Conservation (phyloP, 2,888 invertebrate genomes). For the Polydesmus complanatus region DNA sequence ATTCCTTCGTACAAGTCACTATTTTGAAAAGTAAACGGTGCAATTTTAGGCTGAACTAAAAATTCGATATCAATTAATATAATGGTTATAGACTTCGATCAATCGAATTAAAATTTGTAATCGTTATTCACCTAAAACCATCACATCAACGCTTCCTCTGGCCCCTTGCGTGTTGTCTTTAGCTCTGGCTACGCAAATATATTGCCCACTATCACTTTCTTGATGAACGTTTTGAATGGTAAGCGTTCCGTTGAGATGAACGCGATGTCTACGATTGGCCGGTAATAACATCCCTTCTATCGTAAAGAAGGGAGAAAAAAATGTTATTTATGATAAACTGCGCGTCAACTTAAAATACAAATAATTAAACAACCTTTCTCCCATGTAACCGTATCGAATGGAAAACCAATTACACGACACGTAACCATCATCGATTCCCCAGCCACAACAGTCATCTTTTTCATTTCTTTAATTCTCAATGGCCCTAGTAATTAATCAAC, state of each 20-base stretch:
- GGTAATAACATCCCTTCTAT: conserved; percentile 70
- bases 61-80: too few relatives aligned
- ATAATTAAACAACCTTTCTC: conserved; percentile 26
- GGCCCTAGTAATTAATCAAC: conserved; percentile 2
- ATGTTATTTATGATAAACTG: too few relatives aligned
- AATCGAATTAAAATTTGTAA: too few relatives aligned
- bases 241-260: conserved; percentile 81
- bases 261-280: conserved; percentile 86
- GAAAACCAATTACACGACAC: conserved; percentile 33
- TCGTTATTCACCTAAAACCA: conserved; percentile 68
- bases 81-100: too few relatives aligned
- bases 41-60: conserved; percentile 58
- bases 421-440: conserved; percentile 27
- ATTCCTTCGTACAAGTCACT: conserved; percentile 57
- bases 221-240: conserved; percentile 89
- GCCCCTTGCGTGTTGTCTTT: conserved; percentile 77
- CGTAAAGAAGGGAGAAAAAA: too few relatives aligned
- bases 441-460: conserved; percentile 37
- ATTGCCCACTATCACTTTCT: conserved; percentile 79
- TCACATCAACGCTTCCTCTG: conserved; percentile 67
- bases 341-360: too few relatives aligned
- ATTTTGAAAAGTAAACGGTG: conserved; percentile 59
- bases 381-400: conserved; percentile 30
- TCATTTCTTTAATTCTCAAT: conserved; percentile 43
- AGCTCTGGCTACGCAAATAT: conserved; percentile 85